Evolutionary conservation across 1,140 invertebrate genomes (phyloP), one percentile per base, ranked within the genome.

Genomic region (Ips nitidus): DNA sequence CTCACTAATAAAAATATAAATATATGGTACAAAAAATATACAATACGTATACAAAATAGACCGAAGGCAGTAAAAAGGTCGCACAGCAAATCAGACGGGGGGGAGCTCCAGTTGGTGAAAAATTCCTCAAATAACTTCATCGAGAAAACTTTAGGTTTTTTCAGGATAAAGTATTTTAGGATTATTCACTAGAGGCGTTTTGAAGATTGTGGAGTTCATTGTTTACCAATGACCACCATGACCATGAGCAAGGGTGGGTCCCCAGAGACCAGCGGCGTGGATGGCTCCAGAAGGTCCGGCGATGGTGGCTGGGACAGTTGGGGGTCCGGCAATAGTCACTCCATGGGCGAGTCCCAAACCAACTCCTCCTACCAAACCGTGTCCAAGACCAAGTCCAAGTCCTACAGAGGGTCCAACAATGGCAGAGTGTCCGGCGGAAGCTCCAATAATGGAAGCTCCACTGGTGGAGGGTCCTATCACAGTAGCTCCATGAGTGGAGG

Each of bases 181-280:
- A 69, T 62, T 62, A 69, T 69, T 69, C 52, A 62, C 59, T 2
- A n/a, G 40, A 41, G 38, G 60, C 41, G 41, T 56, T 61, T 58
- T 38, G 39, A 53, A 41, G 63, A n/a, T 41, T 22, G 22, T 4
- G 6, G 2, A 59, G 41, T 43, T 45, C 40, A 4, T 3, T n/a
- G 39, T 55, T 71, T 71, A 71, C 63, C 64, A 71, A 64, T 70
- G 68, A 37, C 63, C 69, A 61, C 70, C 69, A 70, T 70, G 69
- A 65, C 70, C 70, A 67, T 66, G 56, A 55, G 70, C 70, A 45
- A 71, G 56, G 41, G 70, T 71, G 37, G 70, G 70, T 57, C 70
- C 70, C 70, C 70, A 71, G 7, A 71, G 45, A 56, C 70, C 70
- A 52, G 55, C 70, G 42, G 70, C 70, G 61, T 71, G 69, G 41